Base-by-base conservation (phyloP, 1,140 invertebrate species). In the Bombus haemorrhoidalis region DNA sequence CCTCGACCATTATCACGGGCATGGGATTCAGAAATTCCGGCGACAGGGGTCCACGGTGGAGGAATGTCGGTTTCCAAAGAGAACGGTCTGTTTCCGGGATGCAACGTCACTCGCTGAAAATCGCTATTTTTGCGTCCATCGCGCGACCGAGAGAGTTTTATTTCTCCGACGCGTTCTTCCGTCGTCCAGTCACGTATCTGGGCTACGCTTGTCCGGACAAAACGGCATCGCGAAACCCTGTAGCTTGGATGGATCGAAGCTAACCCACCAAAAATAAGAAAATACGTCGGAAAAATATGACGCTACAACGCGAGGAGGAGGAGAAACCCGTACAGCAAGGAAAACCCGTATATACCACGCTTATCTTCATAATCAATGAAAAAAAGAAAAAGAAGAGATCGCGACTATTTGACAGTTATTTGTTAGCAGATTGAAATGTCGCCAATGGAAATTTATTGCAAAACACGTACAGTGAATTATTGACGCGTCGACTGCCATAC, bases 101-200 rank as follows among this genome's bases (percentile, higher is more conserved):
- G 22, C 64, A 37, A 41, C 71, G 43, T n/a, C 59, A 25, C 66
- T 22, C 73, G 28, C 43, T 53, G 43, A 37, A 53, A 74, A 75
- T 43, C 71, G 72, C 77, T 57, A 80, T 87, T 90, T 85, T 80
- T 87, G 57, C 77, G 75, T 69, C 69, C 66, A 47, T 22, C 64
- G 37, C 74, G 34, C 47, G 75, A 62, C 3, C 43, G 18, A 39
- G 53, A 34, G n/a, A 59, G 85, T 66, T 87, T 87, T 90, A 89
- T 87, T 87, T 85, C 79, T 79, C 59, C 69, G 72, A 89, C 83
- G 53, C 87, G 84, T 85, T 76, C 71, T 85, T 89, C 82, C 68
- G 86, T 82, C 88, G 86, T 89, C 86, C 79, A 87, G 89, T 90
- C 88, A 90, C 88, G 88, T 89, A 83, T 78, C 41, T 43, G 47